Percentiles rank a stretch among this genome's conserved stretches.
Evolutionary conservation across 2,113 vertebrate genomes (phyloP).

Genomic region (Echinops telfairi): DNA sequence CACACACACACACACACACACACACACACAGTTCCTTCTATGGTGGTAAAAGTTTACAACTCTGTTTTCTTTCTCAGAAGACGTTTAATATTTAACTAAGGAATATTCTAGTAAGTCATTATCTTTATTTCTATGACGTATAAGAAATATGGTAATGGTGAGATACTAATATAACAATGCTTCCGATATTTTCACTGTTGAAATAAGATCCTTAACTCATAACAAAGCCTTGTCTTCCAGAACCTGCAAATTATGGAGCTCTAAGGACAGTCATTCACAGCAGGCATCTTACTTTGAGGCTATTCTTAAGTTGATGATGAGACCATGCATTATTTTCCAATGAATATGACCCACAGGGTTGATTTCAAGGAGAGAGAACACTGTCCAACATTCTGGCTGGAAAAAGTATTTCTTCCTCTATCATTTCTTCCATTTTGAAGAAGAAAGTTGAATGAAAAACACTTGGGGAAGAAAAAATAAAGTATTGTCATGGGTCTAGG

Average conservation of each 20-base stretch:
- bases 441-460: slow-evolving; percentile 39
- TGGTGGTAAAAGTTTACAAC: neutral
- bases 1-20: no score
- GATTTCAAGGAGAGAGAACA: neutral
- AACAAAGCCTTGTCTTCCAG: neutral
- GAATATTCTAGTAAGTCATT: neutral
- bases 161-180: neutral
- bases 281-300: neutral
- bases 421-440: neutral
- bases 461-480: neutral
- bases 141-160: neutral
- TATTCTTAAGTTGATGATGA: neutral
- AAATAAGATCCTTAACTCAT: neutral
- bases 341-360: neutral
- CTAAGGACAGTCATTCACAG: neutral
- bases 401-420: neutral
- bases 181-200: neutral
- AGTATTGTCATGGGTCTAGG: neutral
- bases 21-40: neutral
- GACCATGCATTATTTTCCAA: neutral
- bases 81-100: neutral
- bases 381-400: neutral
- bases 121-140: neutral
- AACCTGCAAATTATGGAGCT: neutral
- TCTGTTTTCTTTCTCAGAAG: neutral